A percentile compares a stretch with the other conserved stretches of the same genome.
These are phyloP conservation scores for Conus canariensis DNA, from an alignment of 2,888 invertebrate genomes.

Conservation along the genomic window DNA sequence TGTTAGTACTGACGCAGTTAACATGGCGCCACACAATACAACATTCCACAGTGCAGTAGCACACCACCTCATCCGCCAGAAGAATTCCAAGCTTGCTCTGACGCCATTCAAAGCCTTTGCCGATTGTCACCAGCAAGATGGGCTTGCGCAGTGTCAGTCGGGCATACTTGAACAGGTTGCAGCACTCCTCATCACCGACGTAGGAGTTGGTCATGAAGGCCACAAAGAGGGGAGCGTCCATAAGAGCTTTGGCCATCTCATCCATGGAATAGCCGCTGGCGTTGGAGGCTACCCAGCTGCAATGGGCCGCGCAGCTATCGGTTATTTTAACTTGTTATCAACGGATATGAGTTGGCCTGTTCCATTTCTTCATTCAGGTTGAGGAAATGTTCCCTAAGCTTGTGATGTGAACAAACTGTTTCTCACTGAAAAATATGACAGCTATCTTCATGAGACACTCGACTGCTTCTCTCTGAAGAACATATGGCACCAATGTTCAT, in stretches of 20 bases:
- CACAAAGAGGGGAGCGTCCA: constrained; percentile 68
- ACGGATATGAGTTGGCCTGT: no score
- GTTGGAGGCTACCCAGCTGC: constrained; percentile 59
- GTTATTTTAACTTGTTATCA: no score
- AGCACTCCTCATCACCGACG: constrained; percentile 66
- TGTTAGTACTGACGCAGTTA: no score
- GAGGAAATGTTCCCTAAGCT: no score
- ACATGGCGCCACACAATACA: no score
- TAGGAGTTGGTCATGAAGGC: constrained; percentile 70
- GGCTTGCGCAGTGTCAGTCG: constrained; percentile 67
- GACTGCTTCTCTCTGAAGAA: no score
- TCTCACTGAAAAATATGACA: no score
- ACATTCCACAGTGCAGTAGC: not conserved
- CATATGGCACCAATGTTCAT: no score
- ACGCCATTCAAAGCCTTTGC: constrained; percentile 69
- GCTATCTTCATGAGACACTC: no score
- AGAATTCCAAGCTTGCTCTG: constrained; percentile 71
- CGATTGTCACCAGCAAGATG: constrained; percentile 66
- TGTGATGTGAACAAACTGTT: no score
- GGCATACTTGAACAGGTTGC: constrained; percentile 72
- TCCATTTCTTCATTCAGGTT: no score
- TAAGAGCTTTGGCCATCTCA: constrained; percentile 67
- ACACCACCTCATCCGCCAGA: constrained; percentile 68
- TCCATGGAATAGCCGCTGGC: constrained; percentile 53
- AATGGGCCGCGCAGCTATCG: not conserved